Evolutionary conservation across 2,888 invertebrate species (phyloP), one percentile per base, ranked within the genome.

Genomic region (Microdon myrmicae): DNA sequence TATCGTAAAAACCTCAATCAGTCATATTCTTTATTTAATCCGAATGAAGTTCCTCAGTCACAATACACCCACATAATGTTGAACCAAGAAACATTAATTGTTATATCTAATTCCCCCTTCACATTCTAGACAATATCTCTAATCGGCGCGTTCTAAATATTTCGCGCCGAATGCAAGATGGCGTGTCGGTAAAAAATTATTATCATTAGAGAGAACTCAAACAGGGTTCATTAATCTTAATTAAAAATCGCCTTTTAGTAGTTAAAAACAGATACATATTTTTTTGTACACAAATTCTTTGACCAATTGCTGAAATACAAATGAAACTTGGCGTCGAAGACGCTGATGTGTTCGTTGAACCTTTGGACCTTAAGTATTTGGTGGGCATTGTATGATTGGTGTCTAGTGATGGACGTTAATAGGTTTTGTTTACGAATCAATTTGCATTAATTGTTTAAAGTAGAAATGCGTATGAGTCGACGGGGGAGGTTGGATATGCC

Each of bases 191-290:
- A n/a, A 34, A 32, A 43, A 26, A 38, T 47, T 58, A 20, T 54
- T 44, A 48, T 48, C 38, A n/a, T n/a, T n/a, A n/a, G n/a, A n/a
- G 54, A 37, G 39, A 31, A 12, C 32, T 64, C 41, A 51, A 51
- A 64, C 45, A 47, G 51, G 35, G 31, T 64, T 64, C 58, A 64
- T 64, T 64, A 58, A 53, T 58, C 45, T 64, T 58, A 58, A 64
- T 64, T 64, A 58, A 53, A 53, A 53, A 53, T 56, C 58, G 47
- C 51, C 53, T 37, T 26, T 51, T 58, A 64, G 47, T 48, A 47
- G 41, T 58, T 43, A 9, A 45, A 35, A 44, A 17, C 41, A 35
- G 13, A 16, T 25, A 35, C 4, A 47, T 34, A 28, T 39, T 25
- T 17, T 55, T 45, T 48, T 47, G 28, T 20, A 34, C 48, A 55